These are phyloP conservation scores for Epinotia brunnichana DNA, from an alignment of 2,888 invertebrate species.

Conservation along the genomic window DNA sequence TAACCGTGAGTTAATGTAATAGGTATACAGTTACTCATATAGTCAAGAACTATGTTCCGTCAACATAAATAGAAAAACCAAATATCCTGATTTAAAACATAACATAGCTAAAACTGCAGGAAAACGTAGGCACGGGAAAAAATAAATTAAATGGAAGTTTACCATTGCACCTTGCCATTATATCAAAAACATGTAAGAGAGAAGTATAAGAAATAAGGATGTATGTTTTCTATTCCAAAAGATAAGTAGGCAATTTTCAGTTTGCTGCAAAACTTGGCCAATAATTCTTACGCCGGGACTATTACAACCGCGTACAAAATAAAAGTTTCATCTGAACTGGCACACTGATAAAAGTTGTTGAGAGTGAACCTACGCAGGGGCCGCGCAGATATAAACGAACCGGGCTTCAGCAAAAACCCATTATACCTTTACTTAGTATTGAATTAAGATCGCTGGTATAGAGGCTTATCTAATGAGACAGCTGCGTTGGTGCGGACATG, in stretches of 20 bases:
- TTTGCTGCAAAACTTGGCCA: slow-evolving; percentile 38
- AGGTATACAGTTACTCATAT: too few relatives aligned
- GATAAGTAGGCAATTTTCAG: slow-evolving; percentile 41
- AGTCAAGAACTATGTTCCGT: too few relatives aligned
- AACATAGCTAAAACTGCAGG: background rate
- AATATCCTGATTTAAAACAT: background rate
- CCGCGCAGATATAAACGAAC: background rate
- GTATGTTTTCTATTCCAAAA: slow-evolving; percentile 29
- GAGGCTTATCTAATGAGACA: too few relatives aligned
- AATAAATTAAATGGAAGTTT: background rate
- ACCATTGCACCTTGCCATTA: background rate
- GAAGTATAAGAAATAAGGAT: background rate
- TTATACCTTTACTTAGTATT: background rate
- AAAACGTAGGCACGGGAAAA: background rate
- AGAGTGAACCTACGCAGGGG: slow-evolving; percentile 2
- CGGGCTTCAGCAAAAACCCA: background rate
- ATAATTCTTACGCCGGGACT: slow-evolving; percentile 40
- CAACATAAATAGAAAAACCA: background rate
- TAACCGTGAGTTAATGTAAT: too few relatives aligned
- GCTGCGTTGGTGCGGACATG: too few relatives aligned
- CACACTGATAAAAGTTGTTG: slow-evolving; percentile 40
- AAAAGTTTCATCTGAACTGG: slow-evolving; percentile 40
- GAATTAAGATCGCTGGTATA: too few relatives aligned
- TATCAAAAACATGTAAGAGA: slow-evolving; percentile 15
- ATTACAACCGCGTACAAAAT: slow-evolving; percentile 38